phyloP scores from a whole-genome alignment of 1,140 invertebrate species.

The Kradibia gibbosae region DNA sequence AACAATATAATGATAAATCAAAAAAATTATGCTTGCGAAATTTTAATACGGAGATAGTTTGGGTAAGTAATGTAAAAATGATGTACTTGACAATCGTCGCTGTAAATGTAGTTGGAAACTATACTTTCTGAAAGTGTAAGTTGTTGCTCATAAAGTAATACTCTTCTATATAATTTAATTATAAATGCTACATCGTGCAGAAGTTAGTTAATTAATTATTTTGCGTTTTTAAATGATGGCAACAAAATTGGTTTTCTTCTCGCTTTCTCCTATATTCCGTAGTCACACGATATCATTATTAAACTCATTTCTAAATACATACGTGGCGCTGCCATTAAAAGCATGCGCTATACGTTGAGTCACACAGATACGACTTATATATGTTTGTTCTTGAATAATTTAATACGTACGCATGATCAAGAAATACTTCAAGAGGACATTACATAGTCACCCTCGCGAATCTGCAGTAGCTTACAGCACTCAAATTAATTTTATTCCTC shows the following conservation, averaged over 20 bases:
- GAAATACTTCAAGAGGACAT: too few species aligned
- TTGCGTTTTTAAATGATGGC: slow-evolving; percentile 55
- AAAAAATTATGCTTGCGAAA: too few species aligned
- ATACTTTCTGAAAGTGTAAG: background rate
- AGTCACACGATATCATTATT: background rate
- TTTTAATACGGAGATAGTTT: too few species aligned
- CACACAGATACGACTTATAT: too few species aligned
- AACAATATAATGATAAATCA: too few species aligned
- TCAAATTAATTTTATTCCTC: too few species aligned
- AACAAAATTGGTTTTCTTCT: background rate
- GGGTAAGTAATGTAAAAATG: background rate
- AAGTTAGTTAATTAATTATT: slow-evolving; percentile 72
- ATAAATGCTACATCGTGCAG: slow-evolving; percentile 64
- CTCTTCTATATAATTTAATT: slow-evolving; percentile 66
- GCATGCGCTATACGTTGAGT: too few species aligned
- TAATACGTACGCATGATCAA: too few species aligned
- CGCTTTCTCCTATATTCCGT: background rate
- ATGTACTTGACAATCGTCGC: background rate
- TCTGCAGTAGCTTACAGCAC: too few species aligned
- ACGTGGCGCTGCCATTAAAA: background rate
- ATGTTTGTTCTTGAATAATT: too few species aligned
- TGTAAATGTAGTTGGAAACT: background rate
- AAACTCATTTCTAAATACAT: background rate
- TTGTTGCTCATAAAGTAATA: background rate
- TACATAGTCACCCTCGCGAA: too few species aligned